These are phyloP conservation scores for Cheilosia soror DNA, from an alignment of 2,888 invertebrate species.

Conservation along the genomic window DNA sequence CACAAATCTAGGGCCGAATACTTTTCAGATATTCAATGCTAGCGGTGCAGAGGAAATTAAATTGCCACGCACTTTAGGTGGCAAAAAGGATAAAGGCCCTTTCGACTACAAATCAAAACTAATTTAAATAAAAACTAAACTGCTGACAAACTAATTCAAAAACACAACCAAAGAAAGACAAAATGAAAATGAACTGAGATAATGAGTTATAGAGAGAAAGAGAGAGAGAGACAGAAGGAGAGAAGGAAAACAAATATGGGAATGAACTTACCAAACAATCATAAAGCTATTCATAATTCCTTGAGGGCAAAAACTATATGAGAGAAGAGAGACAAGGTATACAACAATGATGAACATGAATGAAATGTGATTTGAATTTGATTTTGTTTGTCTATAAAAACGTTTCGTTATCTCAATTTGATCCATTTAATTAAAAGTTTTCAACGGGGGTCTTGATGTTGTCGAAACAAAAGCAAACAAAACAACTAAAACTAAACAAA, in stretches of 20 bases:
- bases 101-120: slow-evolving; percentile 42
- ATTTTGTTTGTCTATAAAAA: slow-evolving; percentile 23
- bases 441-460: slow-evolving; percentile 52
- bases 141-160: slow-evolving; percentile 23
- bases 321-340: slow-evolving; percentile 77
- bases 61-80: background rate
- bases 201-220: slow-evolving; percentile 43
- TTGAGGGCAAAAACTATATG: slow-evolving; percentile 90
- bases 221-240: slow-evolving; percentile 43
- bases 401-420: slow-evolving; percentile 52
- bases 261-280: slow-evolving; percentile 92
- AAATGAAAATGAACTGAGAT: slow-evolving; percentile 62
- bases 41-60: background rate
- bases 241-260: slow-evolving; percentile 52
- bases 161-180: slow-evolving; percentile 39
- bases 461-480: slow-evolving; percentile 42
- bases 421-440: slow-evolving; percentile 47
- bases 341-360: slow-evolving; percentile 77
- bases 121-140: slow-evolving; percentile 27
- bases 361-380: slow-evolving; percentile 68
- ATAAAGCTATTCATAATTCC: slow-evolving; percentile 95
- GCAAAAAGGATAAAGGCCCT: slow-evolving; percentile 5
- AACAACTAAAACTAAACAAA: slow-evolving; percentile 21
- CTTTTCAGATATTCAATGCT: background rate
- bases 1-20: background rate